A percentile compares a stretch with the other conserved stretches of the same genome.
These are phyloP conservation scores for Hemistola chrysoprasaria DNA, from an alignment of 2,888 invertebrate species.

Conservation along the genomic window DNA sequence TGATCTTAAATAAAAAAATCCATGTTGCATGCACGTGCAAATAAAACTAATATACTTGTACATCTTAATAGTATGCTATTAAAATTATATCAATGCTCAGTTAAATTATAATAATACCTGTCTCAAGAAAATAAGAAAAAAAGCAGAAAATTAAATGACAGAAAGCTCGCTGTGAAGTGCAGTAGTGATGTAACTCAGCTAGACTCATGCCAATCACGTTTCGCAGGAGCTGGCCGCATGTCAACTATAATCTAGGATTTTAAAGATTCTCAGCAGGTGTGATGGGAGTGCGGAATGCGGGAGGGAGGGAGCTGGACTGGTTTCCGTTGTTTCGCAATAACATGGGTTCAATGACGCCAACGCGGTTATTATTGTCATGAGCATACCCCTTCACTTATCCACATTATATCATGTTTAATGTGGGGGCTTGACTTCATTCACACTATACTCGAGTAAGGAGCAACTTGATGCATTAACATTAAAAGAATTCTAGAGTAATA, in stretches of 20 bases:
- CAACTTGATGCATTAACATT: no score
- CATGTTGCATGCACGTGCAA: background rate
- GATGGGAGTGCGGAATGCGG: conserved; percentile 31
- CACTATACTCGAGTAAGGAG: no score
- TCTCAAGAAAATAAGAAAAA: background rate
- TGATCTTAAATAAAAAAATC: no score
- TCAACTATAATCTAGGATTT: conserved; percentile 79
- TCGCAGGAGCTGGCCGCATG: conserved; percentile 61
- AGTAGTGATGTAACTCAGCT: conserved; percentile 62
- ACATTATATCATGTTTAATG: no score
- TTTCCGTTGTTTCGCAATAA: conserved; percentile 82
- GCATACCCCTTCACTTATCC: conserved; percentile 59
- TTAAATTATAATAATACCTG: no score
- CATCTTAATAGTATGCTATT: no score
- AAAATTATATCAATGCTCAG: no score
- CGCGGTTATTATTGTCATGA: conserved; percentile 70
- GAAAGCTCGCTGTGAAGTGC: conserved; percentile 37
- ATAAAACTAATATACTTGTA: no score
- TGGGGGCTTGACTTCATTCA: no score
- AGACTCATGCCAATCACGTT: conserved; percentile 63
- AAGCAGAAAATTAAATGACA: conserved; percentile 2
- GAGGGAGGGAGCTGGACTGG: conserved; percentile 60
- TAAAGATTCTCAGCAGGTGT: conserved; percentile 80
- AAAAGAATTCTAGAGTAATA: no score
- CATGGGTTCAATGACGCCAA: conserved; percentile 78